Percentiles rank a stretch among this genome's conserved stretches.
These are phyloP conservation scores for Pampus argenteus DNA, from an alignment of 2,797 vertebrate genomes.

Conservation along the genomic window DNA sequence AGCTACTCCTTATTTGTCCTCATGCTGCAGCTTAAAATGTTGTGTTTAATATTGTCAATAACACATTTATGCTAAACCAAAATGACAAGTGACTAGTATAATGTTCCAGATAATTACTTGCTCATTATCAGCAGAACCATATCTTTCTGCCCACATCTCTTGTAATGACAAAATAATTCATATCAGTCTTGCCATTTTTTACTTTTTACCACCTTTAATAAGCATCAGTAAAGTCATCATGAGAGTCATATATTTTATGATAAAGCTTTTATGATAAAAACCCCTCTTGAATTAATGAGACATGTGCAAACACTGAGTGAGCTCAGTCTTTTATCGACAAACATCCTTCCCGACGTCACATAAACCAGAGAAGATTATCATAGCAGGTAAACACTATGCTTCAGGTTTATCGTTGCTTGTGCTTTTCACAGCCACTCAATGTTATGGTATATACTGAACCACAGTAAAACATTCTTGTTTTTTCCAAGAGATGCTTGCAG, in stretches of 20 bases:
- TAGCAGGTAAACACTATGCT: neutral
- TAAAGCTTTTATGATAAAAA: neutral
- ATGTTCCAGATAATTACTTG: neutral
- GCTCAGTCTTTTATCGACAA: slow-evolving; percentile 11
- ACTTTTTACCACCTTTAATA: slow-evolving; percentile 4
- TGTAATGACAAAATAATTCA: slow-evolving; percentile 2
- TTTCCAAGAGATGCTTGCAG: neutral
- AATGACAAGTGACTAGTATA: neutral
- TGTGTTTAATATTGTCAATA: neutral
- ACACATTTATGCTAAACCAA: neutral
- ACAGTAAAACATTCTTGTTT: neutral
- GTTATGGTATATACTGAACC: neutral
- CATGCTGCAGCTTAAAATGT: slow-evolving; percentile 20
- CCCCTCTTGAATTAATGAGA: slow-evolving; percentile 21
- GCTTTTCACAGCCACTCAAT: neutral
- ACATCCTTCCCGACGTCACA: neutral
- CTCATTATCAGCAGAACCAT: neutral
- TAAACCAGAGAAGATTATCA: slow-evolving; percentile 13
- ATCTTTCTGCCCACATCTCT: neutral
- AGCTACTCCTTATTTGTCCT: neutral
- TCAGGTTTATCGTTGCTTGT: neutral
- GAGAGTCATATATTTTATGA: slow-evolving; percentile 14
- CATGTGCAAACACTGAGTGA: slow-evolving; percentile 9
- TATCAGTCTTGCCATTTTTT: neutral
- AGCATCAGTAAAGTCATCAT: slow-evolving; percentile 5